Evolutionary conservation across 2,113 vertebrate genomes (phyloP), one percentile per base, ranked within the genome.

Genomic region (Silurus asotus): DNA sequence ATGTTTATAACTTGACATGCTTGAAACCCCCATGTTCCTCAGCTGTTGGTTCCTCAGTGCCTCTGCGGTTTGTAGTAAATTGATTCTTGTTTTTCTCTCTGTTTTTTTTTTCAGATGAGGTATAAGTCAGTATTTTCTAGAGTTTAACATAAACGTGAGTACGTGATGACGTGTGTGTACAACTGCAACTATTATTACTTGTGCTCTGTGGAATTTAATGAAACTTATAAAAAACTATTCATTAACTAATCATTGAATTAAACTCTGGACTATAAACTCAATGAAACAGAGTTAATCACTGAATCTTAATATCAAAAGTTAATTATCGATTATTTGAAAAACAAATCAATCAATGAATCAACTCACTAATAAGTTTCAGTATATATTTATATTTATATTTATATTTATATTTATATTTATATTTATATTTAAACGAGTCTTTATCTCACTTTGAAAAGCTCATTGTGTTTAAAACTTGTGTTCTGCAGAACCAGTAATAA

Each of bases 1-100:
- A 79, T 83, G 82, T 83, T 72, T 83, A 83, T 4, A 3, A 37
- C 37, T 37, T 37, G 53, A 70, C 28, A 72, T 83, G 82, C 58
- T 74, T 11, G 82, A 58, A 83, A 28, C 28, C 25, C 56, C 49
- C 70, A 61, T 6, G 53, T 59, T 83, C 37, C 51, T 74, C 55
- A 72, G 67, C 82, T 76, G 83, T 61, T 17, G 20, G 55, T 6
- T 65, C 25, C 45, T 37, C 37, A 37, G 59, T 81, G 58, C 80
- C 80, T 65, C 61, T 65, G 80, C 51, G 58, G 55, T 81, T 62
- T 64, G n/a, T 20, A 81, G 37, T 61, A 0, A 48, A 10, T 5
- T 13, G 8, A 11, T 17, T 81, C 6, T n/a, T 10, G 51, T 74
- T 75, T 75, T 48, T 74, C 45, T 23, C 19, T 4, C 14, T 75